A percentile compares a stretch with the other conserved stretches of the same genome.
Evolutionary conservation across 2,888 invertebrate genomes (phyloP).

Genomic region (Caenorhabditis parvicauda): DNA sequence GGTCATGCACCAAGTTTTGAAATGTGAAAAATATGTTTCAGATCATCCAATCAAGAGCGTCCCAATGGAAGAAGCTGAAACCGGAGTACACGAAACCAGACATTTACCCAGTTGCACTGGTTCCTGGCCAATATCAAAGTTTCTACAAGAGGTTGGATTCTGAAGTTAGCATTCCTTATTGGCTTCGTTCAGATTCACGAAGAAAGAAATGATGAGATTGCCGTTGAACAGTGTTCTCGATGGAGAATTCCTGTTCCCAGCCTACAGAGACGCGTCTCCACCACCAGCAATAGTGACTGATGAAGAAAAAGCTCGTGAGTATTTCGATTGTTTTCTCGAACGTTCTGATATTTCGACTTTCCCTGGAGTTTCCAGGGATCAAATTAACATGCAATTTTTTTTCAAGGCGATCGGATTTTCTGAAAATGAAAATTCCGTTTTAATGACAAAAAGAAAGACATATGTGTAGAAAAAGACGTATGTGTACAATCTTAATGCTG

Average conservation of each 20-base stretch:
- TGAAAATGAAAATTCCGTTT: too few relatives aligned
- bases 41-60: slow-evolving; percentile 42
- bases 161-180: not conserved
- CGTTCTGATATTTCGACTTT: too few relatives aligned
- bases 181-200: slow-evolving; percentile 69
- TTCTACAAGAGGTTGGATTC: slow-evolving; percentile 72
- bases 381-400: too few relatives aligned
- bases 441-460: too few relatives aligned
- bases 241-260: slow-evolving; percentile 63
- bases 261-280: slow-evolving; percentile 46
- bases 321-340: too few relatives aligned
- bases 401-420: too few relatives aligned
- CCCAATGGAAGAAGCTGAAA: slow-evolving; percentile 27
- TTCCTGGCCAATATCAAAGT: slow-evolving; percentile 94
- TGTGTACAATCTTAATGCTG: too few relatives aligned
- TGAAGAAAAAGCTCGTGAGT: slow-evolving; percentile 32
- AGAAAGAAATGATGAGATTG: slow-evolving; percentile 82
- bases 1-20: too few relatives aligned
- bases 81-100: slow-evolving; percentile 24
- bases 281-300: slow-evolving; percentile 49
- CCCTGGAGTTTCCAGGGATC: too few relatives aligned
- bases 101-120: slow-evolving; percentile 83
- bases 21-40: slow-evolving; percentile 9
- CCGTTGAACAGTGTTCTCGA: slow-evolving; percentile 86
- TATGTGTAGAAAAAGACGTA: too few relatives aligned